A percentile compares a stretch with the other conserved stretches of the same genome.
phyloP scores from a whole-genome alignment of 2,888 invertebrate species.

The Biston betularia region DNA sequence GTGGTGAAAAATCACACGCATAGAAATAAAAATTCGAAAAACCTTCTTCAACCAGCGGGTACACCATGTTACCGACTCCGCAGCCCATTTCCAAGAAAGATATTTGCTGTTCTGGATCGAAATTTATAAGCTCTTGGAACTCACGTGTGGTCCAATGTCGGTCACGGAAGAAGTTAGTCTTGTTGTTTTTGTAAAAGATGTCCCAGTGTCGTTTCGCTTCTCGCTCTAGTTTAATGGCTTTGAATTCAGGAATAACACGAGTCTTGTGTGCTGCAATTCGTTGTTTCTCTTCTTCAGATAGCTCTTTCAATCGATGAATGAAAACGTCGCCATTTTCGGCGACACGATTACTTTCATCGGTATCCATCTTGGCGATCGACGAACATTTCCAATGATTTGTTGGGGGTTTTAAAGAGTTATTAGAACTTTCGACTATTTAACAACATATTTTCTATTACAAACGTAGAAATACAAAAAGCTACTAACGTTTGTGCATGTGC shows the following conservation, averaged over 20 bases:
- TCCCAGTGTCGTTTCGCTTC: slow-evolving; percentile 98
- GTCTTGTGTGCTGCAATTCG: slow-evolving; percentile 89
- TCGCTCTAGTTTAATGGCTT: slow-evolving; percentile 91
- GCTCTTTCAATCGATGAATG: slow-evolving; percentile 76
- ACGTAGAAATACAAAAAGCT: too few relatives aligned
- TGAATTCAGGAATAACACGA: slow-evolving; percentile 86
- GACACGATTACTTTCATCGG: slow-evolving; percentile 60
- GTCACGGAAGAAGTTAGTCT: slow-evolving; percentile 97
- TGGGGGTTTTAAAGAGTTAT: neutral
- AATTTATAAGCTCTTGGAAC: slow-evolving; percentile 92
- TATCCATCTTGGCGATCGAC: slow-evolving; percentile 63
- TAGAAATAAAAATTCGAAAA: slow-evolving; percentile 88
- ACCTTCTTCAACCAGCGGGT: slow-evolving; percentile 94
- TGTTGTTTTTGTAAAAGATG: slow-evolving; percentile 97
- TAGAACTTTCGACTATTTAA: neutral
- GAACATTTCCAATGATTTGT: neutral
- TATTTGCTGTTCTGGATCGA: slow-evolving; percentile 84
- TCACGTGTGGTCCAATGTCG: slow-evolving; percentile 98
- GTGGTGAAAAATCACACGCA: slow-evolving; percentile 97
- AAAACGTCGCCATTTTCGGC: slow-evolving; percentile 63
- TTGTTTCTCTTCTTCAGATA: slow-evolving; percentile 87
- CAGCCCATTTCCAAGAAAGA: slow-evolving; percentile 95
- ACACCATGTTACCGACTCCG: slow-evolving; percentile 98
- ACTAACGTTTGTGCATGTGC: too few relatives aligned
- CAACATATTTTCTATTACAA: slow-evolving; percentile 1